These are phyloP conservation scores for Perccottus glenii DNA, from an alignment of 2,113 vertebrate genomes.

Conservation along the genomic window DNA sequence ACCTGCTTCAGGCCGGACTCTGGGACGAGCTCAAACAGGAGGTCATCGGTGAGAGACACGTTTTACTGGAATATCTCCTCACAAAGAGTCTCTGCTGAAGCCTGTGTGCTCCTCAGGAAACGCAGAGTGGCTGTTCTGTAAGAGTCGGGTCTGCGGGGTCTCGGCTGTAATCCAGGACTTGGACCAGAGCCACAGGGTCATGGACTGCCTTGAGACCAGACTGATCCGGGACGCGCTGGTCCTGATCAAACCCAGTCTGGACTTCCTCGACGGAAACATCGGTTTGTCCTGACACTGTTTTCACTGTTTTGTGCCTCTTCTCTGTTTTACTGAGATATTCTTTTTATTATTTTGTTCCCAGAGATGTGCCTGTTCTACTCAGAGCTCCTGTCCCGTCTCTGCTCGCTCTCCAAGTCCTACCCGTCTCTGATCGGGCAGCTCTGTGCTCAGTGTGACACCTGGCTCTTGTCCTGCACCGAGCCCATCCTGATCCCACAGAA, in stretches of 20 bases:
- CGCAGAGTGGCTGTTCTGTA: slow-evolving; percentile 83
- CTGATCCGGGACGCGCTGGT: slow-evolving; percentile 79
- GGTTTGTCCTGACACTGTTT: slow-evolving; percentile 61
- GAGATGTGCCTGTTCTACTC: slow-evolving; percentile 75
- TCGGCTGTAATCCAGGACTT: slow-evolving; percentile 79
- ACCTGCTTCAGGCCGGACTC: slow-evolving; percentile 75
- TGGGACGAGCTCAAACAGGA: slow-evolving; percentile 77
- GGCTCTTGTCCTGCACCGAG: slow-evolving; percentile 70
- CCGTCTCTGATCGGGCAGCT: slow-evolving; percentile 74
- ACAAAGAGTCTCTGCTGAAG: no score
- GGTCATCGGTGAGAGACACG: slow-evolving; percentile 76
- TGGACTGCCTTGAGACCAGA: slow-evolving; percentile 73
- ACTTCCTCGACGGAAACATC: slow-evolving; percentile 64
- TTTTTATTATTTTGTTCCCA: slow-evolving; percentile 45
- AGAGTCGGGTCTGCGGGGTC: slow-evolving; percentile 72
- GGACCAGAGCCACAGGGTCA: slow-evolving; percentile 66
- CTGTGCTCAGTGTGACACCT: slow-evolving; percentile 78
- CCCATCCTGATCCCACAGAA: slow-evolving; percentile 77
- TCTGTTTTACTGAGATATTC: not conserved
- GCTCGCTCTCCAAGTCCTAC: slow-evolving; percentile 59
- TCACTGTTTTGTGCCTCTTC: not conserved
- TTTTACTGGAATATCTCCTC: no score
- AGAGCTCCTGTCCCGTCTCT: slow-evolving; percentile 80
- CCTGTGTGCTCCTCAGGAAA: slow-evolving; percentile 70
- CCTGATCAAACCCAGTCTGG: slow-evolving; percentile 76